Conservation (phyloP, 1,140 invertebrate species). For the Drosophila littoralis region DNA sequence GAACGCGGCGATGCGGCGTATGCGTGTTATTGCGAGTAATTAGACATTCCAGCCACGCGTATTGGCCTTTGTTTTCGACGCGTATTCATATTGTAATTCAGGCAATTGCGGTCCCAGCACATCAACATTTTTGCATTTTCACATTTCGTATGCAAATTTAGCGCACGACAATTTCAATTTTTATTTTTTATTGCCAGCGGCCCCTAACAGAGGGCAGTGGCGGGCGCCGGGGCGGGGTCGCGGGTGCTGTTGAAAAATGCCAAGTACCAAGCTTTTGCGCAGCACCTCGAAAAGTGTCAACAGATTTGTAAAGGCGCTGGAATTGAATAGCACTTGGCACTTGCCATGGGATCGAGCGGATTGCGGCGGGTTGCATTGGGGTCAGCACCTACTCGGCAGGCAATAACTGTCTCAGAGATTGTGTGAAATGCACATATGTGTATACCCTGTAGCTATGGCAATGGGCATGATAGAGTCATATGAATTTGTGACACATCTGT, state of each 20-base stretch:
- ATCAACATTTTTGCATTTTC: constrained; percentile 36
- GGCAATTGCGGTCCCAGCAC: constrained; percentile 25
- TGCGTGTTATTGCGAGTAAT: constrained; percentile 55
- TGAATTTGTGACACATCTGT: too few species aligned
- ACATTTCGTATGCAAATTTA: constrained; percentile 52
- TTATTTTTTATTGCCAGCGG: constrained; percentile 16
- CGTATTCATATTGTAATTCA: constrained; percentile 39
- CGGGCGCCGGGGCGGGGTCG: neutral
- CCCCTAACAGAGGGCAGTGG: neutral
- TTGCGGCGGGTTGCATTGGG: constrained; percentile 32
- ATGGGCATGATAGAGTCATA: too few species aligned
- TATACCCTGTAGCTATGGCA: constrained; percentile 5
- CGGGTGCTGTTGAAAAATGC: neutral
- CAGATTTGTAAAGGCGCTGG: constrained; percentile 57
- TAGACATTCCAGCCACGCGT: constrained; percentile 54
- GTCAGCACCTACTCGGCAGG: constrained; percentile 33
- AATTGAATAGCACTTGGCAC: constrained; percentile 17
- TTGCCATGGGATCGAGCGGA: constrained; percentile 11
- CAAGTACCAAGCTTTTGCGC: constrained; percentile 55
- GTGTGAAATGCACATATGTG: constrained; percentile 9
- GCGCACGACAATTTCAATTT: constrained; percentile 45
- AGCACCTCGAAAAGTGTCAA: constrained; percentile 64
- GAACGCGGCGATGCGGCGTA: constrained; percentile 27
- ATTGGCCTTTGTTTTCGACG: constrained; percentile 24
- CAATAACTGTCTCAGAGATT: constrained; percentile 27